Base-by-base conservation (phyloP, 2,113 vertebrate genomes). In the Corythornis cristatus region DNA sequence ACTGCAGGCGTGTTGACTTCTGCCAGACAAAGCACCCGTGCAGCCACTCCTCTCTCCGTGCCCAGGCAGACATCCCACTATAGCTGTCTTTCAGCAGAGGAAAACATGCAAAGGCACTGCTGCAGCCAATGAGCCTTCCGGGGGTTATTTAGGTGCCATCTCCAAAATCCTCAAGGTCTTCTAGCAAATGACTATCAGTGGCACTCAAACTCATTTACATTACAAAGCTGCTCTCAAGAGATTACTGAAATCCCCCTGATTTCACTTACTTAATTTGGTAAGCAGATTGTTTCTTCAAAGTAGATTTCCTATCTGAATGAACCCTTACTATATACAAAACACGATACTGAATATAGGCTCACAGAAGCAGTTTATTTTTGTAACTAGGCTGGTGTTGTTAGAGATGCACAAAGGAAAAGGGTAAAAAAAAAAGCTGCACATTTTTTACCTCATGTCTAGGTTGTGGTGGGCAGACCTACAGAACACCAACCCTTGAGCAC, bases 231-330 rank as follows among this genome's bases (percentile, higher is more conserved):
- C 53, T 92, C 66, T 86, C 26, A 51, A 54, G 53, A 79, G 77
- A 92, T 92, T 93, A 84, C 46, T 3, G 4, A 89, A 95, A 92
- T 94, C 71, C 70, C 23, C 48, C 17, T 40, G 46, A 80, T 89
- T 94, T 74, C 56, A 74, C 15, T 90, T 86, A 86, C 54, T 93
- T 87, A 87, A 86, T 93, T 91, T 83, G 60, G 31, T 82, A 89
- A 89, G 46, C 67, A 95, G 88, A 91, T 85, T 89, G 72, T 77
- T 89, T 35, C 81, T 85, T 53, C 51, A 86, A 51, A 33, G 71
- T 50, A 56, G 67, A 70, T 83, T 86, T 89, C 78, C 65, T 86
- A 68, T 86, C 88, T 82, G 67, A 43, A 66, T 78, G 54, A 75
- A 78, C 42, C 72, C 61, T 65, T 53, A 76, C 56, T 46, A 48